A percentile compares a stretch with the other conserved stretches of the same genome.
These are phyloP conservation scores for Scaptodrosophila latifasciaeformis DNA, from an alignment of 2,888 invertebrate genomes.

Conservation along the genomic window DNA sequence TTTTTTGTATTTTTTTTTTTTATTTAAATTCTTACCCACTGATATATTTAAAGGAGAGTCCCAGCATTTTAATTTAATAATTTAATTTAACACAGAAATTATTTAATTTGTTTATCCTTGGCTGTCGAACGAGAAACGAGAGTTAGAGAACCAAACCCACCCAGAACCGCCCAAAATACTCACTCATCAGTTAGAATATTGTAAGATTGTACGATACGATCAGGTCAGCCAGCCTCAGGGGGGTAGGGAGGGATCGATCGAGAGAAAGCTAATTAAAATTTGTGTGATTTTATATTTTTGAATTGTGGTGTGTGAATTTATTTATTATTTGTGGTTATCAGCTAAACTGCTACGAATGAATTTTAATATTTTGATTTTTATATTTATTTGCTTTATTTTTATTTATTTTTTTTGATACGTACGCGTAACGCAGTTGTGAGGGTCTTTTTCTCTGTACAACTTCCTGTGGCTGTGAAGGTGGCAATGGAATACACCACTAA, in stretches of 20 bases:
- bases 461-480: neutral
- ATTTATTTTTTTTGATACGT: neutral
- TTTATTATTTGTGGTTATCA: too few species aligned
- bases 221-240: too few species aligned
- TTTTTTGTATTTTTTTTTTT: too few species aligned
- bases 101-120: conserved; percentile 13
- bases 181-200: conserved; percentile 15
- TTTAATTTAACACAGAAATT: conserved; percentile 20
- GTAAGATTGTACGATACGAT: too few species aligned
- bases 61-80: conserved; percentile 25
- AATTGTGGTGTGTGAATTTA: neutral
- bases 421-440: neutral
- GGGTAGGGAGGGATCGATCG: too few species aligned
- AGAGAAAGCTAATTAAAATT: too few species aligned
- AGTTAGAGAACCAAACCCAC: conserved; percentile 20
- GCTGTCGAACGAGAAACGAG: conserved; percentile 24
- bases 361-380: too few species aligned
- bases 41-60: conserved; percentile 23
- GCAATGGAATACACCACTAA: neutral
- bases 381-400: too few species aligned
- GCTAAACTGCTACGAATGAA: too few species aligned
- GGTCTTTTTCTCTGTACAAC: neutral
- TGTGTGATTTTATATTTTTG: neutral
- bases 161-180: conserved; percentile 30
- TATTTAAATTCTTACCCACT: conserved; percentile 40